These are phyloP conservation scores for Drosophila insularis DNA, from an alignment of 1,140 invertebrate species.

Conservation along the genomic window DNA sequence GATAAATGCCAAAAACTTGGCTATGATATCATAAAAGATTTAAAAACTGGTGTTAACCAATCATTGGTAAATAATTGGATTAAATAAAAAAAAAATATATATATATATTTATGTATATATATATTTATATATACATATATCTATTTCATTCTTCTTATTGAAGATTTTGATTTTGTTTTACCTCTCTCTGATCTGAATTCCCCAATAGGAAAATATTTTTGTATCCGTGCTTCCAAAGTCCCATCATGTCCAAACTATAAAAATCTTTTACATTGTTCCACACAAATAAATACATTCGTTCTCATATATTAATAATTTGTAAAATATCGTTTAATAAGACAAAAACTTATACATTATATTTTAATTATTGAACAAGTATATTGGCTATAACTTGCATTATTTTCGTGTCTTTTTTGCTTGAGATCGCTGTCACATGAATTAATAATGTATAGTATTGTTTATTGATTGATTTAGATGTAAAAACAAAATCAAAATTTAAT, in stretches of 20 bases:
- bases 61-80: background rate
- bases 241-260: too few relatives aligned
- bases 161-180: background rate
- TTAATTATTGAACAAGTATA: background rate
- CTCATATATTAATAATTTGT: background rate
- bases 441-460: slow-evolving; percentile 64
- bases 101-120: background rate
- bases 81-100: too few relatives aligned
- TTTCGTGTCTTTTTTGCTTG: slow-evolving; percentile 24
- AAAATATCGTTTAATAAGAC: slow-evolving; percentile 2
- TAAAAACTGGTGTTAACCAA: background rate
- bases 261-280: too few relatives aligned
- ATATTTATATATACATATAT: background rate
- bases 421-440: slow-evolving; percentile 26
- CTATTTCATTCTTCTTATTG: background rate
- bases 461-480: slow-evolving; percentile 57
- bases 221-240: too few relatives aligned
- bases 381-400: slow-evolving; percentile 1
- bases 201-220: too few relatives aligned
- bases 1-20: background rate
- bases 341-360: background rate
- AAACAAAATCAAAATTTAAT: slow-evolving; percentile 53
- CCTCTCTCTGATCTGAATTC: background rate
- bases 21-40: background rate
- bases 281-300: background rate